These are phyloP conservation scores for Drymodes brunneopygia DNA, from an alignment of 2,113 vertebrate genomes.

Conservation along the genomic window DNA sequence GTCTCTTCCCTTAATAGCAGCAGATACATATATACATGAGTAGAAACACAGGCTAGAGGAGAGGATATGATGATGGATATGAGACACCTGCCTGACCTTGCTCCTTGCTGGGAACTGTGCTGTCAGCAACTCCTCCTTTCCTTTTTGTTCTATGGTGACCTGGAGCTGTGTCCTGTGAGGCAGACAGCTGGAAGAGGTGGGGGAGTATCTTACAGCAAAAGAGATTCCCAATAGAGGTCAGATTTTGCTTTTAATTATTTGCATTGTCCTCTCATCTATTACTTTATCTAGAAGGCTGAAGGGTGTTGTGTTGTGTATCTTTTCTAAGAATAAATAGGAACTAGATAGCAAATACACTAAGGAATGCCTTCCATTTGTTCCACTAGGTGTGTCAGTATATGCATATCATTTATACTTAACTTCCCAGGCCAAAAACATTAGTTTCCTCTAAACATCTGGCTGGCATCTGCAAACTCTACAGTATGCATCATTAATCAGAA, in stretches of 20 bases:
- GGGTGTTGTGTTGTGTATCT: fast-evolving
- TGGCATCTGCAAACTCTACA: slow-evolving; percentile 59
- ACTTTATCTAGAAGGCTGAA: not conserved
- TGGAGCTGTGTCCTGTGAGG: not conserved
- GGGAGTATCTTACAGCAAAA: not conserved
- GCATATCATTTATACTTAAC: slow-evolving; percentile 49
- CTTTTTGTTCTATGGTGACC: not conserved
- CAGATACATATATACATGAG: not conserved
- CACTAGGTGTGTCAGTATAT: slow-evolving; percentile 33
- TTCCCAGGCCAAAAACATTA: slow-evolving; percentile 42
- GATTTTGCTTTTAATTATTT: not conserved
- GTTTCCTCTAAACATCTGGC: slow-evolving; percentile 65
- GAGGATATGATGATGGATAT: not conserved
- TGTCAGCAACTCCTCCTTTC: not conserved
- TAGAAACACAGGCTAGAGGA: not conserved
- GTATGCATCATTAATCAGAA: slow-evolving; percentile 61
- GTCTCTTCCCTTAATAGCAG: not conserved
- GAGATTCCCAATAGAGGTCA: not conserved
- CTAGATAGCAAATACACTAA: not conserved
- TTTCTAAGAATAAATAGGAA: not conserved
- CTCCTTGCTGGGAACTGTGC: not conserved
- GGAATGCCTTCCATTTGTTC: slow-evolving; percentile 55
- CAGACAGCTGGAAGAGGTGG: not conserved
- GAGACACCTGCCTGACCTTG: not conserved
- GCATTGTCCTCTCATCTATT: not conserved